Evolutionary conservation across 2,888 invertebrate genomes (phyloP).

Genomic region (Abrostola triplasia): DNA sequence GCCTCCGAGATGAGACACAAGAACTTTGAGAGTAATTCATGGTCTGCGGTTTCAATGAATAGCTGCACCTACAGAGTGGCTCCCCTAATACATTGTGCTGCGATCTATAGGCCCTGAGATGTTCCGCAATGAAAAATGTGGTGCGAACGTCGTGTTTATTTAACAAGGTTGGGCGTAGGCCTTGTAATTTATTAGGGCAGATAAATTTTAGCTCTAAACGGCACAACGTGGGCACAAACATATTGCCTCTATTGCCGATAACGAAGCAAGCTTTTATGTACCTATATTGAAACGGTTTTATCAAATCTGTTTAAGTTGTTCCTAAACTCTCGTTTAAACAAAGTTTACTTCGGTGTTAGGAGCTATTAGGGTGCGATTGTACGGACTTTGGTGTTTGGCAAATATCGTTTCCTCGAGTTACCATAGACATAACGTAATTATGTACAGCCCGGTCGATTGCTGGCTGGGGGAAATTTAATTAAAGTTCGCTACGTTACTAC

Average conservation of each 20-base stretch:
- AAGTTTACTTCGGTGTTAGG: constrained; percentile 30
- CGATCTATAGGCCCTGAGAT: constrained; percentile 61
- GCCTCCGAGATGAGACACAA: constrained; percentile 56
- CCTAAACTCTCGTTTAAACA: constrained; percentile 19
- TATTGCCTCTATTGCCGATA: constrained; percentile 74
- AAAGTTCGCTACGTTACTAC: constrained; percentile 8
- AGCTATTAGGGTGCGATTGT: constrained; percentile 5
- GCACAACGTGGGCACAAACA: constrained; percentile 57
- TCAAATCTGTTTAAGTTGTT: constrained; percentile 41
- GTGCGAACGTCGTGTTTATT: constrained; percentile 81
- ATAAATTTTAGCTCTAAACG: constrained; percentile 80
- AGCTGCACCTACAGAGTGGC: constrained; percentile 58
- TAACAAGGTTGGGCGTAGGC: constrained; percentile 72
- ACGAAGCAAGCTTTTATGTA: constrained; percentile 58
- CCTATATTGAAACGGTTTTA: constrained; percentile 45
- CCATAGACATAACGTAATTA: constrained; percentile 4
- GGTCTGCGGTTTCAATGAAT: constrained; percentile 66
- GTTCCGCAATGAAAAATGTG: constrained; percentile 77
- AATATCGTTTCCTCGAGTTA: constrained; percentile 12
- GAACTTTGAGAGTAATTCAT: constrained; percentile 62
- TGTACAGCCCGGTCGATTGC: constrained; percentile 2
- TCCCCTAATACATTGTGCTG: constrained; percentile 48
- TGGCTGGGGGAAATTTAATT: constrained; percentile 13
- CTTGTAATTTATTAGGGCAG: constrained; percentile 79
- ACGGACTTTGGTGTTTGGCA: constrained; percentile 1